phyloP scores from a whole-genome alignment of 2,113 vertebrate genomes.

The Maccullochella peelii region DNA sequence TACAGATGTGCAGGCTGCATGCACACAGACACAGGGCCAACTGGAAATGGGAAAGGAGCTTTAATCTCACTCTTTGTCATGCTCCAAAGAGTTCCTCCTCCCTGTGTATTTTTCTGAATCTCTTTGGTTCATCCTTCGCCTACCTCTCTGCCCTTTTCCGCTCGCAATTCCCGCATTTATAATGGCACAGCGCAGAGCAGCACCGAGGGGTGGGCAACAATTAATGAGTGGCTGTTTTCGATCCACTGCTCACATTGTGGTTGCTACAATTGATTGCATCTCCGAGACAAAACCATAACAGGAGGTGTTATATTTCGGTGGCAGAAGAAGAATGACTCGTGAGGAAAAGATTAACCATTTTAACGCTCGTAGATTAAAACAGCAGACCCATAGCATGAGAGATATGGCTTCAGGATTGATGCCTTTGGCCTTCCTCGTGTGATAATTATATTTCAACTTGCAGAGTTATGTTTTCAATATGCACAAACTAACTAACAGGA shows the following conservation, averaged over 20 bases:
- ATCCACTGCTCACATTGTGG: constrained; percentile 72
- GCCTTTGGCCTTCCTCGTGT: not conserved
- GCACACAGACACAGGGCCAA: constrained; percentile 85
- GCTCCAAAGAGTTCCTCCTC: constrained; percentile 80
- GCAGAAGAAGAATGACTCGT: constrained; percentile 7
- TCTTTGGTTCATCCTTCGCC: constrained; percentile 78
- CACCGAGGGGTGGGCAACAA: constrained; percentile 66
- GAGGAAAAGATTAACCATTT: constrained; percentile 30
- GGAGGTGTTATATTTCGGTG: constrained; percentile 36
- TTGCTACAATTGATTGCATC: constrained; percentile 68
- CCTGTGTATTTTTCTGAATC: constrained; percentile 77
- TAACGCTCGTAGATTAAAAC: constrained; percentile 6
- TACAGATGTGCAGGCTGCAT: constrained; percentile 87
- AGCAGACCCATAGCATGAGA: not conserved
- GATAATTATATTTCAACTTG: not conserved
- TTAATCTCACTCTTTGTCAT: constrained; percentile 86
- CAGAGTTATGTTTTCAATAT: not conserved
- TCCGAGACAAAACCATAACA: constrained; percentile 58
- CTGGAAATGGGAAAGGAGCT: constrained; percentile 86
- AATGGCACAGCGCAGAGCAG: constrained; percentile 54
- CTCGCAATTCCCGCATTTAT: constrained; percentile 63
- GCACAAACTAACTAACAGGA: constrained; percentile 21
- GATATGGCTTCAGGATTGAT: not conserved
- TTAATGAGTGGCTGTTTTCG: constrained; percentile 75
- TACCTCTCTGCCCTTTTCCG: constrained; percentile 80